Base-by-base conservation (phyloP, 2,888 invertebrate genomes). In the Drosophila imparisetae region DNA sequence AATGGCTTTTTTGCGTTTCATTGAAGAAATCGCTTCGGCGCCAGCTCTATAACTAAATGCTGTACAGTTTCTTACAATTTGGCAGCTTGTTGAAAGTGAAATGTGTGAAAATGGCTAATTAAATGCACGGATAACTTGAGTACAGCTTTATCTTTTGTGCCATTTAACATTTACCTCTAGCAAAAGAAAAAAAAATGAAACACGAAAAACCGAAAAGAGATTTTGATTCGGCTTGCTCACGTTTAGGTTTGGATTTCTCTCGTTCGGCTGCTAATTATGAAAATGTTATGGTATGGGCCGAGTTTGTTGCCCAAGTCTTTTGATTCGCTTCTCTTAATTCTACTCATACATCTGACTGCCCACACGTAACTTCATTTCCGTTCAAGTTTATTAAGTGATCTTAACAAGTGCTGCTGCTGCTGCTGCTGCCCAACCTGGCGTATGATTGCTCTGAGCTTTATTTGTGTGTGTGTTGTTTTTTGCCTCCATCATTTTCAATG, bases 11-110 rank as follows among this genome's bases (percentile, higher is more conserved):
- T 87, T 89, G 89, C 86, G 90, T 87, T 86, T 87, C 81, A 86
- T 83, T 83, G 78, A 83, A 84, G 81, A 79, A 78, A 83, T 79
- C 71, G 40, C 24, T 36, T 10, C 24, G 40, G 45, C 45, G 29
- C 36, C 42, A 55, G 27, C 71, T 54, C 27, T 38, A 69, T 69
- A 38, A 38, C 53, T 64, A 48, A 54, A 34, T 21, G 38, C 49
- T 60, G 42, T 49, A 57, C 52, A 64, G 70, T 74, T 71, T 74
- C 66, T 73, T 61, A 88, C 86, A 88, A 83, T 89, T 86, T 86
- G 85, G 85, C 85, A 86, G 90, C 88, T 86, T 71, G 89, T 86
- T 85, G 90, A 87, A 87, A 87, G 86, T 87, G 89, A 90, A 90
- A 87, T 88, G 86, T 87, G 86, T 87, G 86, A 90, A 87, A 87